Conservation (phyloP, 2,797 vertebrate genomes). For the Iguana delicatissima region DNA sequence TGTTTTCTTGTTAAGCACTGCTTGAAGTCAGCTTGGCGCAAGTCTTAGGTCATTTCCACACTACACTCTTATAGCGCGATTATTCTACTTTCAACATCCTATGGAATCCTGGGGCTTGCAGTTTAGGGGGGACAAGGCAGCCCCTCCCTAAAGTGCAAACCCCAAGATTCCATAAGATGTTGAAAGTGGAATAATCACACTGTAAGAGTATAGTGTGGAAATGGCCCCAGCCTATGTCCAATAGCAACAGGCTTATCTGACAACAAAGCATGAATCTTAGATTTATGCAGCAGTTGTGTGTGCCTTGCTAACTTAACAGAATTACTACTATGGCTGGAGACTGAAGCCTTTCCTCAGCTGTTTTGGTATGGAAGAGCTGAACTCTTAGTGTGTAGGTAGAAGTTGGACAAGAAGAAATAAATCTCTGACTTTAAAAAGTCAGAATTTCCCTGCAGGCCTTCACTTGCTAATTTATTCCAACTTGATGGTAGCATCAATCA, state of each 20-base stretch:
- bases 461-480: constrained; percentile 26
- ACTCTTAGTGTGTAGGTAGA: neutral
- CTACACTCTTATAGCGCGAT: too few species aligned
- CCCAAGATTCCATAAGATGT: too few species aligned
- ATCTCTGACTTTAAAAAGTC: neutral
- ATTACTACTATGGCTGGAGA: neutral
- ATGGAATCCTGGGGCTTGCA: too few species aligned
- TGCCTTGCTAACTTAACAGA: neutral
- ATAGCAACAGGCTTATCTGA: neutral
- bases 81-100: too few species aligned
- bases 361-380: neutral
- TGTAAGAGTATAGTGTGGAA: too few species aligned
- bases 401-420: neutral
- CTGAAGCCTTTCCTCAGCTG: neutral
- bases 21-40: neutral
- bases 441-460: neutral
- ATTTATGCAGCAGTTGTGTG: neutral
- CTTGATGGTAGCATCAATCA: neutral
- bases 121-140: too few species aligned
- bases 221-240: neutral
- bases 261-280: neutral
- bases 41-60: neutral
- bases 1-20: neutral
- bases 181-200: too few species aligned
- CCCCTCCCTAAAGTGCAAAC: too few species aligned